Evolutionary conservation across 1,140 invertebrate species (phyloP), one percentile per base, ranked within the genome.

Genomic region (Lordiphosa clarofinis): DNA sequence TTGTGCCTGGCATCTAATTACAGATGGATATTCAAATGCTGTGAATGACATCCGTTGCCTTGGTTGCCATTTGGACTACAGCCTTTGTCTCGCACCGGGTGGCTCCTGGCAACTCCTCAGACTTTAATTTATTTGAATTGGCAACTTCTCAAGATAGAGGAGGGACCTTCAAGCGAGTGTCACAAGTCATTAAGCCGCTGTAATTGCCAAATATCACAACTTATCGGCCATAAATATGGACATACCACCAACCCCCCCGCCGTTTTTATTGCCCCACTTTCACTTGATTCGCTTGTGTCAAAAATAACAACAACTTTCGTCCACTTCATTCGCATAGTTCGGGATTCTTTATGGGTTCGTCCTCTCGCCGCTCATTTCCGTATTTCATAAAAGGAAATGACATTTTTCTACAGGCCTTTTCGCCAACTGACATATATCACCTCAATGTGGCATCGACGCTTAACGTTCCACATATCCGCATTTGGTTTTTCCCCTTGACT

Each of bases 401-500:
- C 67, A 73, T 81, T 81, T 86, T 86, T 84, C 69, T 71, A 73
- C 64, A 63, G 60, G 58, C 58, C 46, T 66, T 71, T 70, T 59
- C 37, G 50, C 46, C 52, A 52, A 73, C 55, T 71, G 58, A 67
- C 66, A 86, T 86, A 78, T 86, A 81, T 86, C 79, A 86, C 73
- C 79, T 78, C 59, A 62, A 59, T 52, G 43, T 52, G 56, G 39
- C 46, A 57, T 67, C 56, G 36, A 40, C 46, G 62, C 47, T 61
- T 73, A 76, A 81, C 72, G 86, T 87, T 74, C 66, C 79, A 79
- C 72, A 86, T 82, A 82, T 87, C 86, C 86, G 86, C 65, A 50
- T 86, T 78, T 59, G 79, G 79, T 82, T 87, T 87, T 87, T 87
- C 84, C 74, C 69, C 67, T 87, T 81, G 64, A 79, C 65, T 87